phyloP scores from a whole-genome alignment of 2,113 vertebrate species.

The Acinonyx jubatus region DNA sequence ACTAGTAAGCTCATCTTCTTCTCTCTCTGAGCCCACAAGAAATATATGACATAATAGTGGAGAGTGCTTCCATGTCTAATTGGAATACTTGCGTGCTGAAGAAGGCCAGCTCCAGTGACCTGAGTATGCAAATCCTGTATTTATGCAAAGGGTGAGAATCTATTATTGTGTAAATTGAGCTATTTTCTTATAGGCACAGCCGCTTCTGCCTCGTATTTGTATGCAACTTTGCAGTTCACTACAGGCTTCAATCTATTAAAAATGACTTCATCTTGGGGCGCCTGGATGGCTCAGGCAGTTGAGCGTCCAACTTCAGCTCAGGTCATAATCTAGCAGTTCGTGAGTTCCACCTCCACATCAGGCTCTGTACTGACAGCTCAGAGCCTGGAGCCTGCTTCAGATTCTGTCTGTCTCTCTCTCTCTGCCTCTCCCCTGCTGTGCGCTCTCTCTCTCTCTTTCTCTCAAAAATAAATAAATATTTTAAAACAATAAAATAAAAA shows the following conservation, averaged over 20 bases:
- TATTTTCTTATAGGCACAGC: not conserved
- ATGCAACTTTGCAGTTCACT: not conserved
- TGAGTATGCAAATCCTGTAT: not conserved
- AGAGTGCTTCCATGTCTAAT: not conserved
- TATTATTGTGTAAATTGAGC: not conserved
- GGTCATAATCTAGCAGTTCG: too few species aligned
- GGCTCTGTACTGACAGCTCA: too few species aligned
- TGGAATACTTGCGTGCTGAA: not conserved
- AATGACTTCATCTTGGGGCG: constrained; percentile 30
- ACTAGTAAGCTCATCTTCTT: not conserved
- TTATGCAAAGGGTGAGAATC: constrained; percentile 9
- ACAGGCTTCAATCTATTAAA: not conserved
- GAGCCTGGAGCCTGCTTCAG: too few species aligned
- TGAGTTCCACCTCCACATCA: too few species aligned
- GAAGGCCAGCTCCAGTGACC: not conserved
- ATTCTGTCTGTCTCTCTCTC: too few species aligned
- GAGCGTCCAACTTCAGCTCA: too few species aligned
- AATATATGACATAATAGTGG: not conserved
- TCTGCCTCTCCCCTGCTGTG: too few species aligned
- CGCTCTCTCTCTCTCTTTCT: too few species aligned
- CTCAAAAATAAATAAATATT: too few species aligned
- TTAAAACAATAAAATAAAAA: too few species aligned
- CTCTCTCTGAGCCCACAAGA: not conserved
- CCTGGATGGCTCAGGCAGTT: too few species aligned
- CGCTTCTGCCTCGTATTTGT: not conserved